These are phyloP conservation scores for Diachasmimorpha longicaudata DNA, from an alignment of 1,140 invertebrate species.

Conservation along the genomic window DNA sequence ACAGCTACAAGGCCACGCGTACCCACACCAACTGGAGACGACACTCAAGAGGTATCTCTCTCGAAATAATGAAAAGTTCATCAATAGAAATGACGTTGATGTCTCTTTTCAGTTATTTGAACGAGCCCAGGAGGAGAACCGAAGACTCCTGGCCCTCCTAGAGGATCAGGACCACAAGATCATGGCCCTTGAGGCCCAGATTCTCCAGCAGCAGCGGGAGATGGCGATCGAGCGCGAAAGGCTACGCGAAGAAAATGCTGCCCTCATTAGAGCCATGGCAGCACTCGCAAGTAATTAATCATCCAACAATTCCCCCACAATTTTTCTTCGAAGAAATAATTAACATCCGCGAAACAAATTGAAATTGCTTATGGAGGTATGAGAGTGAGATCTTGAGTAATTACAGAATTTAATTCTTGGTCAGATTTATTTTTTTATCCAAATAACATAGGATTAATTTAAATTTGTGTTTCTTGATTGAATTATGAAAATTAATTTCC, in stretches of 20 bases:
- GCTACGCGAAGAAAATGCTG: conserved; percentile 63
- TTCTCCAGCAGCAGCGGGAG: conserved; percentile 56
- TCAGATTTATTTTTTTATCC: not conserved
- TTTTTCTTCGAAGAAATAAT: conserved; percentile 3
- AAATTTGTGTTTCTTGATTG: not conserved
- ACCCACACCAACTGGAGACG: conserved; percentile 56
- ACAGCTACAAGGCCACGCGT: conserved; percentile 41
- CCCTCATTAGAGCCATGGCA: conserved; percentile 63
- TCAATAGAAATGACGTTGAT: not conserved
- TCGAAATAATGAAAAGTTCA: not conserved
- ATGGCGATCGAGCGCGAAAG: conserved; percentile 62
- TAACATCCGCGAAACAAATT: not conserved
- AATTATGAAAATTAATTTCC: not conserved
- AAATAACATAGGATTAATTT: not conserved
- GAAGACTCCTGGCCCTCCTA: conserved; percentile 62
- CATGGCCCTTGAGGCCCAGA: conserved; percentile 59
- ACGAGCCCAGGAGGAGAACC: conserved; percentile 66
- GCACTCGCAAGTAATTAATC: conserved; percentile 54
- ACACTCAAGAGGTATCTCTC: conserved; percentile 45
- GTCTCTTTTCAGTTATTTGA: conserved; percentile 55
- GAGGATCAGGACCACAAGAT: conserved; percentile 67
- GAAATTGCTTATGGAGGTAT: conserved; percentile 14
- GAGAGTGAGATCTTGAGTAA: not conserved
- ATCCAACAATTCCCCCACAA: not conserved
- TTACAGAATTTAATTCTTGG: not conserved